Evolutionary conservation across 1,140 invertebrate genomes (phyloP).

Genomic region (Rhyacophila brunnea): DNA sequence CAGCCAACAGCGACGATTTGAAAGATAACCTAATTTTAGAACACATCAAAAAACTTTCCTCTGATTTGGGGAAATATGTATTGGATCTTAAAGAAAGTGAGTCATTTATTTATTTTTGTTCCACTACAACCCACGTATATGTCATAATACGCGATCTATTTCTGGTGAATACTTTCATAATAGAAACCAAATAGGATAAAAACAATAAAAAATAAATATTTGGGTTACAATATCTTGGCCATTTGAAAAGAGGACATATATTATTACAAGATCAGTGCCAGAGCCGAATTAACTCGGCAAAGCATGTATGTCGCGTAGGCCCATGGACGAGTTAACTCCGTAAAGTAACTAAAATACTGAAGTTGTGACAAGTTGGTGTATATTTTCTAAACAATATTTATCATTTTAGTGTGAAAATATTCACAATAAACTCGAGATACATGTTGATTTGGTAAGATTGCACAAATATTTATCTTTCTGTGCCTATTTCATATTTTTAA

Average conservation of each 20-base stretch:
- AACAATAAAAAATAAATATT: neutral
- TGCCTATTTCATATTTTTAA: no score
- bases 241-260: neutral
- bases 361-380: no score
- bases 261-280: neutral
- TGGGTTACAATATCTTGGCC: neutral
- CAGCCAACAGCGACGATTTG: slow-evolving; percentile 38
- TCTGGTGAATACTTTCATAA: neutral
- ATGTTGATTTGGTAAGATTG: no score
- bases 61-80: slow-evolving; percentile 34
- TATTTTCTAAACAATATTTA: no score
- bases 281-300: no score
- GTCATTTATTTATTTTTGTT: slow-evolving; percentile 5
- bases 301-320: no score
- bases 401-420: no score
- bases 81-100: slow-evolving; percentile 51
- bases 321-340: neutral
- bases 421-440: no score
- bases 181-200: neutral
- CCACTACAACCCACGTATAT: neutral
- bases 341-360: neutral
- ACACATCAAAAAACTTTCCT: slow-evolving; percentile 51
- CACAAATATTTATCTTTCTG: no score
- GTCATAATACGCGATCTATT: neutral
- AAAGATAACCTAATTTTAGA: slow-evolving; percentile 42